A percentile compares a stretch with the other conserved stretches of the same genome.
These are phyloP conservation scores for Caenorhabditis auriculariae DNA, from an alignment of 2,888 invertebrate species.

Conservation along the genomic window DNA sequence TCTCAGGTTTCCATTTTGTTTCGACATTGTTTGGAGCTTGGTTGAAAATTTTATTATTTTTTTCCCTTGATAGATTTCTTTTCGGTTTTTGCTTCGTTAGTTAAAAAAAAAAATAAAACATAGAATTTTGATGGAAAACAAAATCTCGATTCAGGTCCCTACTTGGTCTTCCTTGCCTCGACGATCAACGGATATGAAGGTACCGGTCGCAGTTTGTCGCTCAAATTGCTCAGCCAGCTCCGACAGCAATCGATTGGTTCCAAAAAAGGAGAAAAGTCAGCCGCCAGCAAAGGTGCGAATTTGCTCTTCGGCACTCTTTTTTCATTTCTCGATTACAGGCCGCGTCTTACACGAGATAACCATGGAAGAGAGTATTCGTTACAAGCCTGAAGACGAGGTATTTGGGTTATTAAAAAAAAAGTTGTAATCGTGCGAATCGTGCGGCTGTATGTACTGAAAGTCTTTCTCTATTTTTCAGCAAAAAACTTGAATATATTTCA, in stretches of 20 bases:
- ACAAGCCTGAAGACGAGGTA: constrained; percentile 70
- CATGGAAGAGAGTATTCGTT: constrained; percentile 91
- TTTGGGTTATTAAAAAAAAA: constrained; percentile 1
- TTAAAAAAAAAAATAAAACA: background rate
- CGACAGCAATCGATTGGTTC: constrained; percentile 65
- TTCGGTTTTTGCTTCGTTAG: no score
- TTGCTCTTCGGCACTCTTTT: no score
- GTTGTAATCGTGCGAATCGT: background rate
- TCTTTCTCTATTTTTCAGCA: background rate
- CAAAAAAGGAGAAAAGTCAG: constrained; percentile 32
- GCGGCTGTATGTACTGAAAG: constrained; percentile 84
- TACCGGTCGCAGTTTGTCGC: constrained; percentile 89
- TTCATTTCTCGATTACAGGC: constrained; percentile 13
- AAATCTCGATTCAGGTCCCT: constrained; percentile 42
- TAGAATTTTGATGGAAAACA: background rate
- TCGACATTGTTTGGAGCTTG: background rate
- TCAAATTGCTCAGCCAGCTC: constrained; percentile 89
- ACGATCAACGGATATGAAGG: constrained; percentile 85
- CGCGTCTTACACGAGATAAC: constrained; percentile 69
- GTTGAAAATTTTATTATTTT: background rate
- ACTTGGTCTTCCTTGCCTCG: constrained; percentile 79
- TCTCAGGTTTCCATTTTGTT: constrained; percentile 35
- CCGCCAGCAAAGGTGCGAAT: constrained; percentile 23
- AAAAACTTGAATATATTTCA: background rate
- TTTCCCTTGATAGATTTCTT: background rate